Conservation (phyloP, 2,888 invertebrate species). For the Furcula furcula region DNA sequence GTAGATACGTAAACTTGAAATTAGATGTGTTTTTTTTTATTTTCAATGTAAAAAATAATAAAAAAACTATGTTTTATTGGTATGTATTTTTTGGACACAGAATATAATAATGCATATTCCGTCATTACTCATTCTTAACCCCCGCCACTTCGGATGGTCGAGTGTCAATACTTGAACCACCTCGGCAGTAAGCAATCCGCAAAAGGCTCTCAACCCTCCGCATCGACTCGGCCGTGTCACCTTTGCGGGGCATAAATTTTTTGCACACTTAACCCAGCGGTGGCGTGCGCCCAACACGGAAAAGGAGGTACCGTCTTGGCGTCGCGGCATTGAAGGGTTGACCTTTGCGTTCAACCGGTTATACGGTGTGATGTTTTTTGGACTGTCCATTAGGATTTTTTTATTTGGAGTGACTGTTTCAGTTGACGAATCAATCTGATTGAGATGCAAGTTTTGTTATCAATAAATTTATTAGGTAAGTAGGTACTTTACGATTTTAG, state of each 20-base stretch:
- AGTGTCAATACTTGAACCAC: conserved; percentile 1
- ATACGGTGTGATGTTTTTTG: conserved; percentile 10
- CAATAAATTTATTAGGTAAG: too few species aligned
- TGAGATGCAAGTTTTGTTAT: too few species aligned
- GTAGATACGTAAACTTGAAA: too few species aligned
- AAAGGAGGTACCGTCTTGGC: conserved; percentile 73
- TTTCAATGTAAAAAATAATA: too few species aligned
- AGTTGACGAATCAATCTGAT: too few species aligned
- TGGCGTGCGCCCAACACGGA: conserved; percentile 56
- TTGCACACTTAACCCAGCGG: conserved; percentile 62
- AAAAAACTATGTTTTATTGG: too few species aligned
- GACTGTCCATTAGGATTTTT: too few species aligned
- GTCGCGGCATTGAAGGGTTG: conserved; percentile 65
- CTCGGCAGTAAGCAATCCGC: neutral
- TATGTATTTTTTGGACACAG: too few species aligned
- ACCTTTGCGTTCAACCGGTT: conserved; percentile 40
- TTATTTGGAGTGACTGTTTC: too few species aligned
- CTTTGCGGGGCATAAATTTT: conserved; percentile 65
- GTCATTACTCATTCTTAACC: neutral
- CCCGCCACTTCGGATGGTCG: neutral
- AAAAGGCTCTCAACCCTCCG: conserved; percentile 17
- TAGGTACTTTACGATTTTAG: too few species aligned
- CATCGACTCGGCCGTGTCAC: conserved; percentile 38
- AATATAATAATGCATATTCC: too few species aligned
- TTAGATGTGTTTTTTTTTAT: too few species aligned